phyloP scores from a whole-genome alignment of 2,113 vertebrate genomes.

The Gymnogyps californianus region DNA sequence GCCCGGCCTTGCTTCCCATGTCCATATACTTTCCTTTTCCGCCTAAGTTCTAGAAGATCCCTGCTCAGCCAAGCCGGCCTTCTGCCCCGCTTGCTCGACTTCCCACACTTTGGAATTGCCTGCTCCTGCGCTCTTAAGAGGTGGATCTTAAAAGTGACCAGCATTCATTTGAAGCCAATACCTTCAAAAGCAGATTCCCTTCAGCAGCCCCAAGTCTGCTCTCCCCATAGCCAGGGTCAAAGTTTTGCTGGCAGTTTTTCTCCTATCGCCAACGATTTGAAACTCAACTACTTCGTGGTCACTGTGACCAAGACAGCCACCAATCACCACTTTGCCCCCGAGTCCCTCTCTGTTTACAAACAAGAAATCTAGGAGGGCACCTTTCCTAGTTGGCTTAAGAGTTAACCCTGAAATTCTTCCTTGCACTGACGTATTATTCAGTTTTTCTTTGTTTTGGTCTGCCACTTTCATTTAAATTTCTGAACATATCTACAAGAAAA shows the following conservation, averaged over 20 bases:
- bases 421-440: not conserved
- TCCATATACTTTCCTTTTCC: not conserved
- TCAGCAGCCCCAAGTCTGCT: not conserved
- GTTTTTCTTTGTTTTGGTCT: not conserved
- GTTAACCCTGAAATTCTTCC: not conserved
- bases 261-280: not conserved
- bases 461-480: not conserved
- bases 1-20: not conserved
- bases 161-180: not conserved
- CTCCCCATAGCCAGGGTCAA: too few relatives aligned
- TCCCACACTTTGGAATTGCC: not conserved
- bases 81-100: not conserved
- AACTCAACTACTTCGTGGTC: not conserved
- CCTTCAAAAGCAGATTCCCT: not conserved
- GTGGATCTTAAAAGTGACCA: not conserved
- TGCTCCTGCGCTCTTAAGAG: not conserved
- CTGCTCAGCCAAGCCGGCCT: not conserved
- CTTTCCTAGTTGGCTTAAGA: not conserved
- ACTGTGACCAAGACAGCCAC: not conserved
- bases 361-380: not conserved
- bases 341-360: not conserved
- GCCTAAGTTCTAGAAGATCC: not conserved
- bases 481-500: not conserved
- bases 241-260: not conserved
- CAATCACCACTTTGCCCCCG: not conserved